Conservation (phyloP, 2,888 invertebrate genomes). For the Campoplex capitator region DNA sequence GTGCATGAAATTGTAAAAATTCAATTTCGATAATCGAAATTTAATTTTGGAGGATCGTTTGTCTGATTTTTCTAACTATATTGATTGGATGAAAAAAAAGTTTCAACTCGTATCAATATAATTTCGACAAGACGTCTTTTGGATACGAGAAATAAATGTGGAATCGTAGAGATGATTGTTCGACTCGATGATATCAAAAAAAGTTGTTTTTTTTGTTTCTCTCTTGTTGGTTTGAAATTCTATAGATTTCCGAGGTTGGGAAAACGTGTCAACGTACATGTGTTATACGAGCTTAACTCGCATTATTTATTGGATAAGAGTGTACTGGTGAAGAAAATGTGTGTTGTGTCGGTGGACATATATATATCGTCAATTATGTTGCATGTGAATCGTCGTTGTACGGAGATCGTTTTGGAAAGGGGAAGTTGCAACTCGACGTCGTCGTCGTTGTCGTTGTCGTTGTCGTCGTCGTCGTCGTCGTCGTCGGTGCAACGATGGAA, state of each 20-base stretch:
- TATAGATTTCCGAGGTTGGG: constrained; percentile 23
- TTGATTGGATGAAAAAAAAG: too few relatives aligned
- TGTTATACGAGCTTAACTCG: constrained; percentile 3
- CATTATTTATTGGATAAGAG: constrained; percentile 44
- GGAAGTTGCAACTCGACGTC: constrained; percentile 78
- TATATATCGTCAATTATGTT: constrained; percentile 50
- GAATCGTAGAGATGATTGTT: not conserved
- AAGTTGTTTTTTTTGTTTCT: constrained; percentile 1
- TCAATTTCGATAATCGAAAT: not conserved
- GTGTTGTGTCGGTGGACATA: constrained; percentile 28
- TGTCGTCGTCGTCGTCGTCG: constrained; percentile 70
- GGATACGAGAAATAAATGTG: not conserved
- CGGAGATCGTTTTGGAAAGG: constrained; percentile 79
- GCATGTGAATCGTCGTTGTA: constrained; percentile 50
- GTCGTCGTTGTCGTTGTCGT: constrained; percentile 68
- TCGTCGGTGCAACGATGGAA: constrained; percentile 64
- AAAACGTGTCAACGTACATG: constrained; percentile 36
- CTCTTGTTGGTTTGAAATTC: not conserved
- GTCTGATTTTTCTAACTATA: too few relatives aligned
- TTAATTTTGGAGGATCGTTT: too few relatives aligned
- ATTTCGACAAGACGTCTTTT: not conserved
- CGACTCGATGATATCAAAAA: constrained; percentile 8
- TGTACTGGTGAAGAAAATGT: constrained; percentile 40
- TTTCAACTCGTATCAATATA: not conserved
- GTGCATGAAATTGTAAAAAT: not conserved